phyloP scores from a whole-genome alignment of 2,888 invertebrate species.

The Cheilosia pagana region DNA sequence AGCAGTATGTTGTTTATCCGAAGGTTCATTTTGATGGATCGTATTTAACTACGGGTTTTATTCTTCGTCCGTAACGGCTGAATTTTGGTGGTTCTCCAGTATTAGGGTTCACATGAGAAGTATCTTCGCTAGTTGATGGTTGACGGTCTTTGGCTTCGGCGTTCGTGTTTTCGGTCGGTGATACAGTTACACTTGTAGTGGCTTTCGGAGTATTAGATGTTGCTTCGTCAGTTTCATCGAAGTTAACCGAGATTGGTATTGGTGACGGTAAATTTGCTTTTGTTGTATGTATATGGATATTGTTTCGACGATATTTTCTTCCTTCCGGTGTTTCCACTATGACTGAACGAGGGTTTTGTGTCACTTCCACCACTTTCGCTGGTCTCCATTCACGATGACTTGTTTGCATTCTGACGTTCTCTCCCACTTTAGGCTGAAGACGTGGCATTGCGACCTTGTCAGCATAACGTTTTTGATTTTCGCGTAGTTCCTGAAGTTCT shows the following conservation, averaged over 20 bases:
- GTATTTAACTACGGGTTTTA: slow-evolving; percentile 6
- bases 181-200: not conserved
- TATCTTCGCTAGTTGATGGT: not conserved
- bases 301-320: not conserved
- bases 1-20: too few relatives aligned
- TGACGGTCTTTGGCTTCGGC: not conserved
- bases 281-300: not conserved
- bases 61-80: not conserved
- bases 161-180: not conserved
- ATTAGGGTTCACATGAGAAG: not conserved
- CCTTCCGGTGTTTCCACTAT: too few relatives aligned
- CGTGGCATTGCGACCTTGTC: too few relatives aligned
- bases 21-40: not conserved
- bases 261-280: not conserved
- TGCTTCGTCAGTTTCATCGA: too few relatives aligned
- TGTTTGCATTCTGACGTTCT: slow-evolving; percentile 10
- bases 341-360: not conserved
- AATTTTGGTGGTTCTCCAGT: not conserved
- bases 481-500: slow-evolving; percentile 29
- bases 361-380: slow-evolving; percentile 1
- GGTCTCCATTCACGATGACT: slow-evolving; percentile 35
- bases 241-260: not conserved
- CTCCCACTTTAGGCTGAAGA: slow-evolving; percentile 18
- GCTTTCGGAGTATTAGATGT: too few relatives aligned
- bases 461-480: not conserved